Evolutionary conservation across 1,140 invertebrate genomes (phyloP), one percentile per base, ranked within the genome.

Genomic region (Globodera rostochiensis): DNA sequence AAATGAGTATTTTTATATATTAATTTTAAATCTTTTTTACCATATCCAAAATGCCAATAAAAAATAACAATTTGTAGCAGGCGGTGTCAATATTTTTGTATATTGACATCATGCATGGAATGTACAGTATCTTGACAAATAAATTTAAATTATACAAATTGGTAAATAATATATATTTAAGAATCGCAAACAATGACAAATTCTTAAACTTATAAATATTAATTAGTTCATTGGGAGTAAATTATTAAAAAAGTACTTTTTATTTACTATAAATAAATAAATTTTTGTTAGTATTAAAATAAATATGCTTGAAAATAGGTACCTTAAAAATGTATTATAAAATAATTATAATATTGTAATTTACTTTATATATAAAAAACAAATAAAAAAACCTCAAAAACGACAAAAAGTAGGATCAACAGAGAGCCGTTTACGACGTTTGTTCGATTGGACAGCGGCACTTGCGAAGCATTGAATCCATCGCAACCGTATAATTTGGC

Each of bases 41-140:
- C 46, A 80, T 47, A 60, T 82, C 80, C 13, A 49, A 53, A 21
- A 82, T 77, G 50, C 77, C 64, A 13, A 80, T 73, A 60, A 67
- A 83, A 13, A 82, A 82, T 7, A 82, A 19, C 45, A 82, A 50
- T 66, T 82, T 82, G 67, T 82, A 82, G 79, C 81, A 82, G 47
- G 81, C 66, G 50, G 74, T 73, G 25, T 67, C 57, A 36, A 82
- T 46, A 47, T 82, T 74, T 74, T 81, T 82, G 66, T 82, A 82
- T n/a, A 82, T 82, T 45, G 79, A 50, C 4, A 73, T 21, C 53
- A 80, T 73, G n/a, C 81, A 82, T 13, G 77, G 81, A n/a, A 82
- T 70, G 46, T 82, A 80, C 60, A 82, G 81, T 70, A 80, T 15
- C 64, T 82, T 73, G 64, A 83, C 74, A 47, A 83, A 49, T 13